Percentiles rank a stretch among this genome's conserved stretches.
These are phyloP conservation scores for Atopsyche davidsoni DNA, from an alignment of 1,140 invertebrate species.

Conservation along the genomic window DNA sequence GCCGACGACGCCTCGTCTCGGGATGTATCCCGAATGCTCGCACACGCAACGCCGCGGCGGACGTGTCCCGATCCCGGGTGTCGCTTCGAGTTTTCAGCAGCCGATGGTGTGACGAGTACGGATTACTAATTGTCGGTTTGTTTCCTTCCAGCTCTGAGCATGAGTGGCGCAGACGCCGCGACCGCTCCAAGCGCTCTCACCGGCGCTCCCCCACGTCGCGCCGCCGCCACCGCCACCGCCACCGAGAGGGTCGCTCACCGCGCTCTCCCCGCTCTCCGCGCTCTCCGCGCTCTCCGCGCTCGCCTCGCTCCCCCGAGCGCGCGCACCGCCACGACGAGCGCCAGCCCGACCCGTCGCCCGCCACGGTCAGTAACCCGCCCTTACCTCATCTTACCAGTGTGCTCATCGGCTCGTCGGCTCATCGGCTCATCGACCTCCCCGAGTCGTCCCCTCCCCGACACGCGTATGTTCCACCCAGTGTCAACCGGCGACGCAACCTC, in stretches of 20 bases:
- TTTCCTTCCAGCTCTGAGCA: constrained; percentile 51
- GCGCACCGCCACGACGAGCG: constrained; percentile 37
- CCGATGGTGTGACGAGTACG: too few species aligned
- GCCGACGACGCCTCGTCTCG: too few species aligned
- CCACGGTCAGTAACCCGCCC: too few species aligned
- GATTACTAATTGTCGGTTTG: constrained; percentile 5
- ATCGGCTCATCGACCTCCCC: too few species aligned
- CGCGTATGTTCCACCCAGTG: background rate
- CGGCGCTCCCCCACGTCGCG: constrained; percentile 53
- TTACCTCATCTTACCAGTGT: too few species aligned
- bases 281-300: constrained; percentile 37
- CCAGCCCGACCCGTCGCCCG: constrained; percentile 34
- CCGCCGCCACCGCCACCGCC: constrained; percentile 53
- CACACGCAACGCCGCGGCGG: too few species aligned
- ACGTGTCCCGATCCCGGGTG: too few species aligned
- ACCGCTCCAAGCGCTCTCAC: constrained; percentile 56
- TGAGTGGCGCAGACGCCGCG: constrained; percentile 54
- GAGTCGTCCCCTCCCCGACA: too few species aligned
- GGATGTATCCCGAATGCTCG: too few species aligned
- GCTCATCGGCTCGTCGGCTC: too few species aligned
- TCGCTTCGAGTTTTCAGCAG: too few species aligned
- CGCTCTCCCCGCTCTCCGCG: constrained; percentile 36
- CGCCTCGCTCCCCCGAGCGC: constrained; percentile 36
- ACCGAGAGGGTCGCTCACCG: constrained; percentile 46
- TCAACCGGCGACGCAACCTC: too few species aligned